Conservation (phyloP, 2,797 vertebrate genomes). For the Gymnoscopelus microlampas region DNA sequence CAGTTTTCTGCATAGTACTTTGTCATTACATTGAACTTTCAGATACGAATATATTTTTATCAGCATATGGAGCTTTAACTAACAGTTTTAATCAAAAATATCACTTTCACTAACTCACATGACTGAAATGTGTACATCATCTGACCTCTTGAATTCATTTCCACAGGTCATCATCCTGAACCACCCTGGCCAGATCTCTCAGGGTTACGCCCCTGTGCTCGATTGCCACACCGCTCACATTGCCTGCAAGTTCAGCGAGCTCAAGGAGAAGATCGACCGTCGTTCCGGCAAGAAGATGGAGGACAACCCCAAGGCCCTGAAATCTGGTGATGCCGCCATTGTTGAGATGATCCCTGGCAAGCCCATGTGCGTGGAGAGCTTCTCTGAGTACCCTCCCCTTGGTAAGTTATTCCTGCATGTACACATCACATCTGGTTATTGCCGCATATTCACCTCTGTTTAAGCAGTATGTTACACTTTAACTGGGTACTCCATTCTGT, state of each 20-base stretch:
- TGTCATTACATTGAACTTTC: too few relatives aligned
- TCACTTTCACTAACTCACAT: too few relatives aligned
- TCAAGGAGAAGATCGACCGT: slow-evolving; percentile 87
- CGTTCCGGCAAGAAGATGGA: slow-evolving; percentile 76
- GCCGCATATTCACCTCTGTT: too few relatives aligned
- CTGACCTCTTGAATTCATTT: background rate
- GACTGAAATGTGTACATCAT: background rate
- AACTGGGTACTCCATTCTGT: background rate
- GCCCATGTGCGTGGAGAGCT: slow-evolving; percentile 78
- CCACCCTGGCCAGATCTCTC: slow-evolving; percentile 63
- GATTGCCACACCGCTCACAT: slow-evolving; percentile 75
- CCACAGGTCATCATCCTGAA: slow-evolving; percentile 72
- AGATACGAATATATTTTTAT: too few relatives aligned
- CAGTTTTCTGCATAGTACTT: too few relatives aligned
- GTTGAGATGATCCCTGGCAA: slow-evolving; percentile 78
- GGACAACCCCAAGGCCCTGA: slow-evolving; percentile 71
- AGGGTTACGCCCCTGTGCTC: slow-evolving; percentile 69
- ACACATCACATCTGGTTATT: background rate
- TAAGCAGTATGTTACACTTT: background rate
- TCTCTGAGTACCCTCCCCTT: slow-evolving; percentile 76
- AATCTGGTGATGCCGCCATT: slow-evolving; percentile 81
- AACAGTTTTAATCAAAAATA: too few relatives aligned
- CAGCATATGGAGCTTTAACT: too few relatives aligned
- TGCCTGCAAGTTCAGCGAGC: slow-evolving; percentile 81
- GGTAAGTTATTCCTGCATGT: slow-evolving; percentile 64